Conservation (phyloP, 2,888 invertebrate genomes). For the Stenotaenia linearis region DNA sequence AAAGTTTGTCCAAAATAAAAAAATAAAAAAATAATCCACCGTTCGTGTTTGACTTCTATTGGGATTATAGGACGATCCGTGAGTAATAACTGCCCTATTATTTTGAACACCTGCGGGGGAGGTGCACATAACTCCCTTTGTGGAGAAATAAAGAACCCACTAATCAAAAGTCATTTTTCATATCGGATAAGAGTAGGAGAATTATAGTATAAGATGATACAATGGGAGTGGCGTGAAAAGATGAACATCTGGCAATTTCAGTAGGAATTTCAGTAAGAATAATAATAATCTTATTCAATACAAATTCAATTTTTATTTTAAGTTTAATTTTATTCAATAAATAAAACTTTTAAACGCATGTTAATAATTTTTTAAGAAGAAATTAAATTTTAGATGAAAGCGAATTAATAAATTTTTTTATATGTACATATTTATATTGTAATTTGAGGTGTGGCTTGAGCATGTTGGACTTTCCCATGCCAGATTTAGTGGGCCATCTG, state of each 20-base stretch:
- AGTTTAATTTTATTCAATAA: no score
- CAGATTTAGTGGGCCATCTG: background rate
- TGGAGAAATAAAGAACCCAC: background rate
- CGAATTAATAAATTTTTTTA: background rate
- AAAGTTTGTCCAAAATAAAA: no score
- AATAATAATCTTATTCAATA: no score
- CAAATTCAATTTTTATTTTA: no score
- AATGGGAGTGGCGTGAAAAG: background rate
- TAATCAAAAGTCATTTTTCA: background rate
- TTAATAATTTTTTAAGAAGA: no score
- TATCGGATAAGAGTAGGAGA: background rate
- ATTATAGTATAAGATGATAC: background rate
- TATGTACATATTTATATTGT: background rate
- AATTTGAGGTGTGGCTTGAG: background rate
- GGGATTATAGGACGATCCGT: background rate
- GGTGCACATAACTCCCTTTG: background rate
- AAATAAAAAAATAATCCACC: no score
- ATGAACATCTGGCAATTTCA: background rate
- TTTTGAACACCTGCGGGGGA: background rate
- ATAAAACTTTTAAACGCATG: no score
- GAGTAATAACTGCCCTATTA: background rate
- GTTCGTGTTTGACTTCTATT: background rate
- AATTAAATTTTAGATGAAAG: background rate
- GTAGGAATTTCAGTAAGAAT: background rate
- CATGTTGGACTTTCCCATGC: background rate